Percentiles rank a stretch among this genome's conserved stretches.
Evolutionary conservation across 2,113 vertebrate species (phyloP).

Genomic region (Ardeotis arabs): DNA sequence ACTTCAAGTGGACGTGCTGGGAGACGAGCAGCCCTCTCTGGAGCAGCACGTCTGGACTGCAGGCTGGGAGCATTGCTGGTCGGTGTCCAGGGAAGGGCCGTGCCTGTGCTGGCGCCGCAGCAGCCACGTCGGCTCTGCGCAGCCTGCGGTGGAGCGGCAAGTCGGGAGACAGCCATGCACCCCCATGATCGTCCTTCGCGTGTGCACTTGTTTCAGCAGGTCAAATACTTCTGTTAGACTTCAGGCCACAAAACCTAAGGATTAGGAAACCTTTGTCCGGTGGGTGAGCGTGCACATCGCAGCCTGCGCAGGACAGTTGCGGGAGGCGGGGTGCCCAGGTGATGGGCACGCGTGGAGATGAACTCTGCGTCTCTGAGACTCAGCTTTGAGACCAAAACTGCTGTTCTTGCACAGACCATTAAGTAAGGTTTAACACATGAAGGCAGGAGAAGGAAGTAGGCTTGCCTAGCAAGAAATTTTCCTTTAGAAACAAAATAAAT

Average conservation of each 20-base stretch:
- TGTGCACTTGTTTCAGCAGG: neutral
- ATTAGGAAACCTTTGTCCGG: neutral
- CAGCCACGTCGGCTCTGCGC: accelerated
- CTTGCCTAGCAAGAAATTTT: neutral
- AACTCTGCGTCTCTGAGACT: neutral
- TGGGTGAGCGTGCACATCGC: neutral
- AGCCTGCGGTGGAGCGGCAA: neutral
- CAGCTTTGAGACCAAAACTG: neutral
- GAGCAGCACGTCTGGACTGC: neutral
- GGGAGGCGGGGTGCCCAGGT: neutral
- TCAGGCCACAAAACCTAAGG: neutral
- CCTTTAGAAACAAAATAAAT: neutral
- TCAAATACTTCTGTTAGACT: neutral
- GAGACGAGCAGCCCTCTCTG: neutral
- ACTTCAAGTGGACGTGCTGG: neutral
- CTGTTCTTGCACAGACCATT: neutral
- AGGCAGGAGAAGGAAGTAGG: neutral
- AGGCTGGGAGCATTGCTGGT: neutral
- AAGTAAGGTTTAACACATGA: neutral
- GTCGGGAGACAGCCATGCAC: no score
- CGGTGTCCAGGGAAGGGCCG: neutral
- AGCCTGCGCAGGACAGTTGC: neutral
- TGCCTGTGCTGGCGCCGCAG: neutral
- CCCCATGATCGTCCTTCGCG: neutral
- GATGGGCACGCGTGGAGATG: neutral